phyloP scores from a whole-genome alignment of 2,797 vertebrate species.

The Ciconia nigra region DNA sequence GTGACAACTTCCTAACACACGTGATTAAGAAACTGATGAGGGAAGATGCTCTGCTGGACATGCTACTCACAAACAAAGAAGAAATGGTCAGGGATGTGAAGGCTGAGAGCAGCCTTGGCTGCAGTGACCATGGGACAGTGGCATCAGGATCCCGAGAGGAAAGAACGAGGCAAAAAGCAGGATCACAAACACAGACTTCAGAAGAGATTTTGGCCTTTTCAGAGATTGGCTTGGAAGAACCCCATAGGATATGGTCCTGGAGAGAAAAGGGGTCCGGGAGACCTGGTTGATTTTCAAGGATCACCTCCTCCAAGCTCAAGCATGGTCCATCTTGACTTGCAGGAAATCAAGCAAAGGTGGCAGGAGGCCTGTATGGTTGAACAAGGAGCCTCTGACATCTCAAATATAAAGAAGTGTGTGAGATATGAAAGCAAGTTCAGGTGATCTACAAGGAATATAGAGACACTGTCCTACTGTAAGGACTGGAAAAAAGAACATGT shows the following conservation, averaged over 20 bases:
- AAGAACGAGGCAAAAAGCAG: neutral
- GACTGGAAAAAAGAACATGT: neutral
- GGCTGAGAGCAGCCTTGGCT: neutral
- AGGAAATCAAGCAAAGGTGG: neutral
- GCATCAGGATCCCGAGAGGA: neutral
- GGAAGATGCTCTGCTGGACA: neutral
- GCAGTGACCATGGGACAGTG: neutral
- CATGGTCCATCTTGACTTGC: neutral
- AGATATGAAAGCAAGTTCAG: neutral
- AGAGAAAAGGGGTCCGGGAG: neutral
- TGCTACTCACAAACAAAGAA: neutral
- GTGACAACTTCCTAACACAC: neutral
- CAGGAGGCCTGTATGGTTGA: neutral
- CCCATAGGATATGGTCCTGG: neutral
- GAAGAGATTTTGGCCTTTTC: neutral
- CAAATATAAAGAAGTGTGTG: neutral
- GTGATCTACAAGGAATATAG: neutral
- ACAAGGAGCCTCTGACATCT: neutral
- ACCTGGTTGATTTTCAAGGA: neutral
- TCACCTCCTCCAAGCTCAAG: neutral
- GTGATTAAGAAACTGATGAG: neutral
- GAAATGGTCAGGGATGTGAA: neutral
- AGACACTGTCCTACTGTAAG: neutral
- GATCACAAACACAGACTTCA: fast-evolving
- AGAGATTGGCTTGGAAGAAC: neutral